A percentile compares a stretch with the other conserved stretches of the same genome.
Evolutionary conservation across 2,888 invertebrate genomes (phyloP).

Genomic region (Ametastegia equiseti): DNA sequence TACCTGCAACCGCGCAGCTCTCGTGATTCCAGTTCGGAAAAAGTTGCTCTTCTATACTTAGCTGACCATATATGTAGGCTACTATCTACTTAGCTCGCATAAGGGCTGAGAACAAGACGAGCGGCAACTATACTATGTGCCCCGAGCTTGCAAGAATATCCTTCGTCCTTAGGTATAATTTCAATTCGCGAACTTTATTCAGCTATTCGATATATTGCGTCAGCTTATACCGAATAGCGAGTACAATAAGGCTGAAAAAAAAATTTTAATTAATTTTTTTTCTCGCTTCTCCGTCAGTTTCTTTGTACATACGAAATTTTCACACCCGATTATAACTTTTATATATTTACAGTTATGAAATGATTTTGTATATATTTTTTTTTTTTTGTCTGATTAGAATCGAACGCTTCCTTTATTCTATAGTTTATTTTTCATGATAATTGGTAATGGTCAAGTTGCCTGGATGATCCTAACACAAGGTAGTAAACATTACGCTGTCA

Average conservation of each 20-base stretch:
- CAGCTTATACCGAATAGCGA: not conserved
- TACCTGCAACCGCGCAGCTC: slow-evolving; percentile 39
- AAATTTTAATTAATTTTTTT: too few species aligned
- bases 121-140: not conserved
- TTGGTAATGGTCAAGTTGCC: too few species aligned
- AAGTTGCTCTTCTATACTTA: slow-evolving; percentile 45
- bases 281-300: too few species aligned
- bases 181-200: not conserved
- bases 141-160: not conserved
- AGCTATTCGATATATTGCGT: not conserved
- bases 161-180: not conserved
- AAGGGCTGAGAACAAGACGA: slow-evolving; percentile 36
- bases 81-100: not conserved
- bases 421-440: too few species aligned
- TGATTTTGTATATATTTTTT: not conserved
- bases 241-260: too few species aligned
- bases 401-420: not conserved
- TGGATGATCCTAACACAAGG: not conserved
- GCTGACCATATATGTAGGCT: slow-evolving; percentile 28
- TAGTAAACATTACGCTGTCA: not conserved
- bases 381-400: not conserved
- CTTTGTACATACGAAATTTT: too few species aligned
- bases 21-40: slow-evolving; percentile 45
- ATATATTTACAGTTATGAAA: too few species aligned
- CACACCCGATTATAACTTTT: too few species aligned